Evolutionary conservation across 2,888 invertebrate species (phyloP).

Genomic region (Phania funesta): DNA sequence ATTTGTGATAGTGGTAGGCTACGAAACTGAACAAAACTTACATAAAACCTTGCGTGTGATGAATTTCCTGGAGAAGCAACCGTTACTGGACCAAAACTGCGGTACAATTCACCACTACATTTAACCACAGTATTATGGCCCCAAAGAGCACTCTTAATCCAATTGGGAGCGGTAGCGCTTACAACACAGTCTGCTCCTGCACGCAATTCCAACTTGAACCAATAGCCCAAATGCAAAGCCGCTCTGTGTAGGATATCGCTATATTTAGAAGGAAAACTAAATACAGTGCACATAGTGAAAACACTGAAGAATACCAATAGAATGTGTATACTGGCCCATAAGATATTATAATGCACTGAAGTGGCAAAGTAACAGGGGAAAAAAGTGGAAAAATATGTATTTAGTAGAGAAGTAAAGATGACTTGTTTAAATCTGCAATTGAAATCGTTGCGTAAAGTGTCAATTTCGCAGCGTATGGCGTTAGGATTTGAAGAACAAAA

Average conservation of each 20-base stretch:
- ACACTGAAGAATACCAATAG: conserved; percentile 92
- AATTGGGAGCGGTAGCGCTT: conserved; percentile 72
- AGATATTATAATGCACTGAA: conserved; percentile 89
- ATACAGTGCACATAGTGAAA: conserved; percentile 88
- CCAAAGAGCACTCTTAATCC: conserved; percentile 86
- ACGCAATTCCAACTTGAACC: conserved; percentile 76
- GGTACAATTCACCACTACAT: conserved; percentile 86
- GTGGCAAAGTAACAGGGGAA: conserved; percentile 94
- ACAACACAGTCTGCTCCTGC: conserved; percentile 72
- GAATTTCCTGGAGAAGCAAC: conserved; percentile 93
- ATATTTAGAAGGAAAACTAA: conserved; percentile 85
- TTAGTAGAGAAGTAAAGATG: conserved; percentile 89
- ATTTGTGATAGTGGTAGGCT: too few relatives aligned
- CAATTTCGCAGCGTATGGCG: conserved; percentile 91
- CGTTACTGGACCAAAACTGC: conserved; percentile 89
- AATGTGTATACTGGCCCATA: conserved; percentile 91
- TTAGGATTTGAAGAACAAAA: conserved; percentile 87
- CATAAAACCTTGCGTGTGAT: conserved; percentile 92
- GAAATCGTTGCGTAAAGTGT: conserved; percentile 91
- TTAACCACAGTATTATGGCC: conserved; percentile 88
- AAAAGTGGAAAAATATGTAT: conserved; percentile 93
- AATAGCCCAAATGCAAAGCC: conserved; percentile 90
- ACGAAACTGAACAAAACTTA: conserved; percentile 82
- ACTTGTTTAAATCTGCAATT: conserved; percentile 94
- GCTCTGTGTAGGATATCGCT: conserved; percentile 95